Percentiles rank a stretch among this genome's conserved stretches.
Conservation (phyloP, 2,113 vertebrate genomes). For the Acrocephalus arundinaceus region DNA sequence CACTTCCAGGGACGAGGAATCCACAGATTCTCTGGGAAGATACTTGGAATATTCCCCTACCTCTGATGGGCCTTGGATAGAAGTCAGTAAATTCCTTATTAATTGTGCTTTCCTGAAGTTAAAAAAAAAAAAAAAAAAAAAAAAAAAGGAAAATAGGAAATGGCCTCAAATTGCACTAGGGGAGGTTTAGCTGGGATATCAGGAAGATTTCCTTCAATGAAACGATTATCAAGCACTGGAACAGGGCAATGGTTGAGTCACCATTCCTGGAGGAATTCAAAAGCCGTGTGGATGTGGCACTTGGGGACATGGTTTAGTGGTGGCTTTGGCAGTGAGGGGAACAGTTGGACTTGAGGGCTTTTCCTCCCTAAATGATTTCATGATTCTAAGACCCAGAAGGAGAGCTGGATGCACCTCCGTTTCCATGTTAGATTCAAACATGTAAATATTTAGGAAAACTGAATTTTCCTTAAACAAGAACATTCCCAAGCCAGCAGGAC, state of each 20-base stretch:
- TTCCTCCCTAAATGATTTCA: background rate
- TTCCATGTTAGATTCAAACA: background rate
- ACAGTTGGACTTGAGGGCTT: background rate
- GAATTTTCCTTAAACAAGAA: background rate
- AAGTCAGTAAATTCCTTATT: background rate
- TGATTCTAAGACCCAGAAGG: background rate
- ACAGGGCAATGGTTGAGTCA: too few species aligned
- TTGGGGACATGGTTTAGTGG: background rate
- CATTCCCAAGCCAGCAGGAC: background rate
- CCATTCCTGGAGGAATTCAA: background rate
- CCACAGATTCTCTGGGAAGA: background rate
- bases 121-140: background rate
- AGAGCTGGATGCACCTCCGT: background rate
- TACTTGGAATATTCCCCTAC: background rate
- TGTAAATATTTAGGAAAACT: background rate
- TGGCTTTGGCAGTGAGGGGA: background rate
- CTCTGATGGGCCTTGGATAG: background rate
- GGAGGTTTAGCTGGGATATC: background rate
- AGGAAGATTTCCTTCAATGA: background rate
- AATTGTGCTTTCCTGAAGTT: accelerated
- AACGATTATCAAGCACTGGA: background rate
- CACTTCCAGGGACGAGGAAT: background rate
- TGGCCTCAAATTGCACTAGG: background rate
- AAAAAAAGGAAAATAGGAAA: background rate
- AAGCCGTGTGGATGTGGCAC: background rate